A percentile compares a stretch with the other conserved stretches of the same genome.
Conservation (phyloP, 2,113 vertebrate species). For the Apaloderma vittatum region DNA sequence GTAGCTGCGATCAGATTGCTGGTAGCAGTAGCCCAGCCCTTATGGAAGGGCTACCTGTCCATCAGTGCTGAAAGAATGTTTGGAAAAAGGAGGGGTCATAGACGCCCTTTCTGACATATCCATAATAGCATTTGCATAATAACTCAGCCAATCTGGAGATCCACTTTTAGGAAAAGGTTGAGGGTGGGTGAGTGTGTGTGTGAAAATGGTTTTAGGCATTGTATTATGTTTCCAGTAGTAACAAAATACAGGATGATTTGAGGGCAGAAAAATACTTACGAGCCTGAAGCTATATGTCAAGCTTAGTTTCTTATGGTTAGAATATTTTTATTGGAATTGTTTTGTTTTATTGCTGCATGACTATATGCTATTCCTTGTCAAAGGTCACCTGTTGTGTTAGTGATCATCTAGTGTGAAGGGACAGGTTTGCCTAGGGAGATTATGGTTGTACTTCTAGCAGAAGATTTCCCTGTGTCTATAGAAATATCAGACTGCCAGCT, state of each 20-base stretch:
- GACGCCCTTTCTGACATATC: neutral
- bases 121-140: neutral
- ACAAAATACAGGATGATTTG: neutral
- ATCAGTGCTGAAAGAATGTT: neutral
- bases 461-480: neutral
- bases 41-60: neutral
- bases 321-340: neutral
- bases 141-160: neutral
- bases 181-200: no score
- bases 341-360: neutral
- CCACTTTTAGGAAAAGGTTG: accelerated
- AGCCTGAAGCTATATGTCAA: neutral
- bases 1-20: neutral
- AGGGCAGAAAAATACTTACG: neutral
- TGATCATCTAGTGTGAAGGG: neutral
- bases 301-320: neutral
- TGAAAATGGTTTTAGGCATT: neutral
- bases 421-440: neutral
- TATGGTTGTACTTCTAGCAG: neutral
- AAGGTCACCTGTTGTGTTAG: neutral
- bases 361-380: neutral
- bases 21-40: neutral
- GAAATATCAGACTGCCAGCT: neutral
- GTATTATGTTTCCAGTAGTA: neutral
- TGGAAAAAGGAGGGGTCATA: neutral